Evolutionary conservation across 2,888 invertebrate genomes (phyloP), one percentile per base, ranked within the genome.

Genomic region (Rhyacophila evoluta): DNA sequence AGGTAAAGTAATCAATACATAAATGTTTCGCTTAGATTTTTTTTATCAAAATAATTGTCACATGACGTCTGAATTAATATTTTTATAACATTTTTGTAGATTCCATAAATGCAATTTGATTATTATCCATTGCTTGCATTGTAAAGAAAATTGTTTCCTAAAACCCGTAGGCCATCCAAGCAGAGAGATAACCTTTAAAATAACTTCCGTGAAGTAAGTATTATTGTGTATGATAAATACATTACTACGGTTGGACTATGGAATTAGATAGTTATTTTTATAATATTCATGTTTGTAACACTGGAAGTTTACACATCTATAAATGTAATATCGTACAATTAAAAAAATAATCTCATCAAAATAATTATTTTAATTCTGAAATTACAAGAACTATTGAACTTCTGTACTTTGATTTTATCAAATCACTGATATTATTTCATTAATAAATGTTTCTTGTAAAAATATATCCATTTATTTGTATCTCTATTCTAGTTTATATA

Each of bases 131-230:
- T 41, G 15, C 8, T 25, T 25, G 25, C 19, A 55, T 19, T 25
- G 15, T 15, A 15, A 41, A 41, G 15, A 41, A 41, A 41, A 5
- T 6, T 5, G n/a, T 1, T 15, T 41, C 0, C 15, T 41, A 15
- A 15, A 41, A 41, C 15, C 2, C 12, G 15, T 41, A 55, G 19
- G 25, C 10, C 15, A 19, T 15, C 55, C 55, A 10, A 55, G 19
- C 10, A 19, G 15, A 55, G 55, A 55, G 55, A 55, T 55, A 55
- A 25, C 2, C 2, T 55, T 25, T 55, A 8, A 8, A 25, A 55
- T 55, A 55, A 55, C 55, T 55, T 55, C 55, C 55, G 55, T 55
- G 55, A 55, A 55, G 55, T 55, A 55, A 55, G 55, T 39, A 15
- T 39, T 1, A 39, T 12, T 6, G 5, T 55, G 25, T 55, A 19